Evolutionary conservation across 2,888 invertebrate species (phyloP), one percentile per base, ranked within the genome.

Genomic region (Pomacea canaliculata): DNA sequence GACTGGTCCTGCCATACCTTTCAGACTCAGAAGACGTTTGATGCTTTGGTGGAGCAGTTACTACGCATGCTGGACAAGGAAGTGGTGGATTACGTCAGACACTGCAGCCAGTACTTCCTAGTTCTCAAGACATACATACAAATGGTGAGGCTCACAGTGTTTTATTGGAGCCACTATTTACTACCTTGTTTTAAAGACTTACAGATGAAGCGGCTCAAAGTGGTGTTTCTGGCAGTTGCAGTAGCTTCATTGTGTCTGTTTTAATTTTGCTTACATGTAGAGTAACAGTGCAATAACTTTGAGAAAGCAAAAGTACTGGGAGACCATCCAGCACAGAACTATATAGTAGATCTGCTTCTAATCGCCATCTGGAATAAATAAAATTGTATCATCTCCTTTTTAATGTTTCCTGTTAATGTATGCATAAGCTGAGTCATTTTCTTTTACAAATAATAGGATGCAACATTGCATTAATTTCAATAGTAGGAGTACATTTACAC

Each of bases 61-160:
- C 83, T 91, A 56, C 81, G 81, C 48, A 82, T 92, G 83, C 82
- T 92, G 76, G 87, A 88, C 77, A 90, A 90, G 81, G 91, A 92
- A 77, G 91, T 92, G 13, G 85, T 91, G 37, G 91, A 92, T 78
- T 89, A 90, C 78, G 89, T 90, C 82, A 91, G 91, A 82, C 89
- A 90, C 65, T 91, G 91, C 78, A 85, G 85, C 9, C 91, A 91
- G 82, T 92, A 91, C 81, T 92, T 92, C 84, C 84, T 85, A 72
- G 87, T 92, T 37, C 85, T 92, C 72, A 87, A 85, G 78, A 81
- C 83, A 71, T 92, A 91, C 84, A 88, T 90, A 19, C 90, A 90
- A 81, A 85, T 91, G 89, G 91, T 91, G 85, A 84, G 87, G 84
- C n/a, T 12, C 51, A 56, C 12, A 56, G 60, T 16, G 16, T 19